Conservation (phyloP, 2,888 invertebrate species). For the Hylaea fasciaria region DNA sequence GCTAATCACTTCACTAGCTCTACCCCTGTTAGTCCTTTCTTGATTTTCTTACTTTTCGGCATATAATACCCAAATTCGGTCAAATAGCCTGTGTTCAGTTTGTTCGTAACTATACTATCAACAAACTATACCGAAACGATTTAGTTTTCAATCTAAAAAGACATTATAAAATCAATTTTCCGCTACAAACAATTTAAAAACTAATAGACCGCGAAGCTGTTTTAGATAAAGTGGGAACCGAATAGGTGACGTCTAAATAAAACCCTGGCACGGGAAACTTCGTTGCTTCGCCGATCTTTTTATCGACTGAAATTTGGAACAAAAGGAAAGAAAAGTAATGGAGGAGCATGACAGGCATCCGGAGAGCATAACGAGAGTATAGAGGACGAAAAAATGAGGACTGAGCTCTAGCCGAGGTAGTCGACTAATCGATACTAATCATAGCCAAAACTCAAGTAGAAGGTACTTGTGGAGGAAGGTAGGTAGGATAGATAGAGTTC, state of each 20-base stretch:
- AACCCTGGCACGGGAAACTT: constrained; percentile 32
- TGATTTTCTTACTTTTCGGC: too few species aligned
- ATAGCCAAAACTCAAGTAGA: too few species aligned
- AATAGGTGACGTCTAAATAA: constrained; percentile 34
- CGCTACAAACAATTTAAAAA: constrained; percentile 28
- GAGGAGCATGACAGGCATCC: constrained; percentile 42
- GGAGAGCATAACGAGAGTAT: constrained; percentile 34
- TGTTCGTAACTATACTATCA: too few species aligned
- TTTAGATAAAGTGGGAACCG: constrained; percentile 34
- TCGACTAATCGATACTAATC: too few species aligned
- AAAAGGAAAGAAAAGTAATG: constrained; percentile 44
- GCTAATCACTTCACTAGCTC: too few species aligned
- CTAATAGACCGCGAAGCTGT: constrained; percentile 22
- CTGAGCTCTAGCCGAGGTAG: not conserved
- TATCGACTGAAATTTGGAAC: constrained; percentile 40
- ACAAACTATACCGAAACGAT: too few species aligned
- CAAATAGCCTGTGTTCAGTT: too few species aligned
- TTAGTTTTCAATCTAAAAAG: not conserved
- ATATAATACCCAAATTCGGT: too few species aligned
- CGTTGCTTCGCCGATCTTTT: constrained; percentile 37
- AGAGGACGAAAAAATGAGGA: not conserved
- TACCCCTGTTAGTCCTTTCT: too few species aligned
- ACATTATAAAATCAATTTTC: constrained; percentile 22
- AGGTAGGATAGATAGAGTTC: too few species aligned
- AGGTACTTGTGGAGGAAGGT: too few species aligned